Base-by-base conservation (phyloP, 2,113 vertebrate genomes). In the Calyptommatus sinebrachiatus region DNA sequence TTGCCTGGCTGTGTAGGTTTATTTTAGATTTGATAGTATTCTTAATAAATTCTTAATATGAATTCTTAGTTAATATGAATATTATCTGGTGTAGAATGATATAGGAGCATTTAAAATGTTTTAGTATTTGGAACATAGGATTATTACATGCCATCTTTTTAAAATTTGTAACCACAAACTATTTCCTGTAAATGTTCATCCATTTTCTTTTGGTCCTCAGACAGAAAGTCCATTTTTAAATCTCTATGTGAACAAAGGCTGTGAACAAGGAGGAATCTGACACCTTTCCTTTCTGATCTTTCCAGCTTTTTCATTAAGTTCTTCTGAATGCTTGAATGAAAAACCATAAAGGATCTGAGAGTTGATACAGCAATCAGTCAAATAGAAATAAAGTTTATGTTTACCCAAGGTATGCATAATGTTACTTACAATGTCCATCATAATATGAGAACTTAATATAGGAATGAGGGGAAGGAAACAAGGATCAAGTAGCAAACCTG, bases 291-390 rank as follows among this genome's bases (percentile, higher is more conserved):
- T 29, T 84, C 73, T 81, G 87, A 75, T 81, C 77, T 48, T 73
- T 66, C 75, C 57, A 72, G 61, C 28, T 87, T 86, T 88, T 77
- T 83, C 84, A 84, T 83, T n/a, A 79, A 71, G 76, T 75, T 86
- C 88, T 78, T 88, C 79, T 86, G 67, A 93, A 91, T 91, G 86
- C 86, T 74, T 90, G 78, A 84, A 84, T 87, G 83, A 90, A 89
- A 88, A 80, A 85, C 85, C 86, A 87, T 83, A 77, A 86, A 87
- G 82, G 48, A 26, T n/a, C 28, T 79, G 74, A 84, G 61, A 85
- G 78, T 45, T 9, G 73, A 60, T 69, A 80, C 69, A 77, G 71
- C 71, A 80, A 69, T 86, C 81, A 90, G 84, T 93, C 89, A 88
- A 18, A 62, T 73, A 77, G 79, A 78, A 90, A 78, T 86, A 86